Evolutionary conservation across 2,797 vertebrate species (phyloP).

Genomic region (Amazonetta brasiliensis): DNA sequence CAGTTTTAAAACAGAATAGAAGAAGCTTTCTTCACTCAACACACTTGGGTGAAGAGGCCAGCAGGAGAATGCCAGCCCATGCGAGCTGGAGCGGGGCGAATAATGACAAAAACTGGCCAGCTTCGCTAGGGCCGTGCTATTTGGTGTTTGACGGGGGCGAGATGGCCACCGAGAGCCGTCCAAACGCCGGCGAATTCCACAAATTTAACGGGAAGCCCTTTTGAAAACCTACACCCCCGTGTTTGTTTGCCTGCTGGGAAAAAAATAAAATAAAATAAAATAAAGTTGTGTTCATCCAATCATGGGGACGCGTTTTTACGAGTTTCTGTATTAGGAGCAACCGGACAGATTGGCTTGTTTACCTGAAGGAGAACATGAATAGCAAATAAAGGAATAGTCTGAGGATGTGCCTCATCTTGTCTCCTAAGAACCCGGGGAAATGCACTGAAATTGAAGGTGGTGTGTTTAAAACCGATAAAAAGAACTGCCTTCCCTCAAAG

Average conservation of each 20-base stretch:
- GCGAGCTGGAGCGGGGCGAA: constrained; percentile 3
- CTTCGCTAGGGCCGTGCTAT: background rate
- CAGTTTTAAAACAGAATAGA: constrained; percentile 66
- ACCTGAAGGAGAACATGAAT: constrained; percentile 42
- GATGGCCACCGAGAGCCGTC: background rate
- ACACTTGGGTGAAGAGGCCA: constrained; percentile 69
- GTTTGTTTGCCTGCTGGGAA: background rate
- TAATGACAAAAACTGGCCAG: background rate
- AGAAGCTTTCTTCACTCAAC: constrained; percentile 70
- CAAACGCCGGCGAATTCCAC: background rate
- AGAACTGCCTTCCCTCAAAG: constrained; percentile 47
- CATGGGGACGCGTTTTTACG: background rate
- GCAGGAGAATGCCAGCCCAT: constrained; percentile 52
- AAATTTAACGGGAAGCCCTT: background rate
- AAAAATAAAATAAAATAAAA: background rate
- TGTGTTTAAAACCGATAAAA: constrained; percentile 59
- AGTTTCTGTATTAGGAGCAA: constrained; percentile 34
- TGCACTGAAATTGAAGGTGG: constrained; percentile 48
- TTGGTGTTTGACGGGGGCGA: background rate
- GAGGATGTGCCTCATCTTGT: constrained; percentile 56
- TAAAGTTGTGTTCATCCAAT: background rate
- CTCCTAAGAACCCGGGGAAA: constrained; percentile 31
- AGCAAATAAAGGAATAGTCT: constrained; percentile 55
- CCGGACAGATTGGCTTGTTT: constrained; percentile 50
- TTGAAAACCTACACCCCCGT: background rate